Evolutionary conservation across 2,797 vertebrate genomes (phyloP), one percentile per base, ranked within the genome.

Genomic region (Gymnoscopelus microlampas): DNA sequence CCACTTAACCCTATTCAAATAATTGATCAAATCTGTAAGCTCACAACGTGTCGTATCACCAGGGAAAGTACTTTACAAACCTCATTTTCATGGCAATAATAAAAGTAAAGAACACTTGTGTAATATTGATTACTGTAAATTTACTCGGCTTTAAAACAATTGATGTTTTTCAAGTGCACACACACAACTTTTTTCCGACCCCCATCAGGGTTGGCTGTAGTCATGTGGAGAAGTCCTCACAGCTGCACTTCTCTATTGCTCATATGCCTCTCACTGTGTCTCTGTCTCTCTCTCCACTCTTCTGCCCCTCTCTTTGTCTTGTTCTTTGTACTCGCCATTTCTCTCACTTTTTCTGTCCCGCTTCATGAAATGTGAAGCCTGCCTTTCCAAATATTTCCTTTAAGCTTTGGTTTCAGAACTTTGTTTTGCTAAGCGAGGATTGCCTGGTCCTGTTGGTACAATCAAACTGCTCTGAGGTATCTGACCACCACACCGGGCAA

Each of bases 371-470:
- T 68, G 57, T 78, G 85, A 92, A 89, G 88, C 89, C 83, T 66
- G 77, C 85, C 88, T 93, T 83, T 91, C 87, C 87, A 94, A 94
- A 95, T 94, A 93, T 94, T 95, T 94, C 92, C 90, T 87, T 93
- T 92, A 87, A 93, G 93, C 87, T 94, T 91, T 71, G 87, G 90
- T 95, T 94, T 94, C 93, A 92, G 85, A 81, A 75, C 86, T 90
- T 91, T 93, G 92, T 94, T 93, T 88, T 93, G 90, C 90, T 91
- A 94, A 87, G 87, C 73, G 60, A 91, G 81, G 67, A 50, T 81
- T 87, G 82, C 84, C 15, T 63, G 79, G 78, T 93, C 91, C 91
- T 90, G 23, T 54, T 87, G 92, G 91, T 92, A 80, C 87, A 85
- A 86, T 93, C 87, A 85, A 62, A 77, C 75, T 70, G 76, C 86